These are phyloP conservation scores for Beris morrisii DNA, from an alignment of 2,888 invertebrate genomes.

Conservation along the genomic window DNA sequence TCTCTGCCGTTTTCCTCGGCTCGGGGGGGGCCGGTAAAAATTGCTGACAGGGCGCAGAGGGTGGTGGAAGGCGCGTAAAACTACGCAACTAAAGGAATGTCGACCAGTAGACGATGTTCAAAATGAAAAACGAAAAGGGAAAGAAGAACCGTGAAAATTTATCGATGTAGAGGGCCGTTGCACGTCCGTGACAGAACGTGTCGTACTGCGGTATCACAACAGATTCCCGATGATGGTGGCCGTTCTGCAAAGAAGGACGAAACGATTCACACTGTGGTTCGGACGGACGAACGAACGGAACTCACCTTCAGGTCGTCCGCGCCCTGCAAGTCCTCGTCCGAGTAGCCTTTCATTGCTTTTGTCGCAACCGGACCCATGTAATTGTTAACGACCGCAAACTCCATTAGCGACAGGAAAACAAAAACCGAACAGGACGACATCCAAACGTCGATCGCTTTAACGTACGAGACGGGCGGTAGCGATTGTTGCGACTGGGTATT, in stretches of 20 bases:
- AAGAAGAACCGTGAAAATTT: slow-evolving; percentile 87
- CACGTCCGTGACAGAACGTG: slow-evolving; percentile 78
- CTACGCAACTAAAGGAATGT: slow-evolving; percentile 28
- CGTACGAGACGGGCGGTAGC: slow-evolving; percentile 88
- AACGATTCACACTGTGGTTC: slow-evolving; percentile 1
- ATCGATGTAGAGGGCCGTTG: slow-evolving; percentile 82
- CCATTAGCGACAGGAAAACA: slow-evolving; percentile 93
- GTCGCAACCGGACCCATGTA: slow-evolving; percentile 83
- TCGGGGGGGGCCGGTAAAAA: too few relatives aligned
- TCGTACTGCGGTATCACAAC: slow-evolving; percentile 78
- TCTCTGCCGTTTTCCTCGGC: too few relatives aligned
- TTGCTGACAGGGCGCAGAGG: too few relatives aligned
- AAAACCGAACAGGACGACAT: slow-evolving; percentile 92
- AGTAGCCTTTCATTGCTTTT: slow-evolving; percentile 88
- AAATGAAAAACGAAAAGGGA: slow-evolving; percentile 84
- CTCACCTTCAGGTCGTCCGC: slow-evolving; percentile 77
- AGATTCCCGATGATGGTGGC: slow-evolving; percentile 63
- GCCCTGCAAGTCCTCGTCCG: slow-evolving; percentile 76
- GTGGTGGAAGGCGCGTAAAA: too few relatives aligned
- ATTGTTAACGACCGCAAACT: slow-evolving; percentile 88
- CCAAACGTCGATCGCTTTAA: slow-evolving; percentile 90
- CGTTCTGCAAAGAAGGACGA: slow-evolving; percentile 52
- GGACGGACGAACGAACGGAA: not conserved
- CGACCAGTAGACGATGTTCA: slow-evolving; percentile 86
- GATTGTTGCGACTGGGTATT: slow-evolving; percentile 94